Evolutionary conservation across 2,888 invertebrate species (phyloP).

Genomic region (Hydrotaea diabolus): DNA sequence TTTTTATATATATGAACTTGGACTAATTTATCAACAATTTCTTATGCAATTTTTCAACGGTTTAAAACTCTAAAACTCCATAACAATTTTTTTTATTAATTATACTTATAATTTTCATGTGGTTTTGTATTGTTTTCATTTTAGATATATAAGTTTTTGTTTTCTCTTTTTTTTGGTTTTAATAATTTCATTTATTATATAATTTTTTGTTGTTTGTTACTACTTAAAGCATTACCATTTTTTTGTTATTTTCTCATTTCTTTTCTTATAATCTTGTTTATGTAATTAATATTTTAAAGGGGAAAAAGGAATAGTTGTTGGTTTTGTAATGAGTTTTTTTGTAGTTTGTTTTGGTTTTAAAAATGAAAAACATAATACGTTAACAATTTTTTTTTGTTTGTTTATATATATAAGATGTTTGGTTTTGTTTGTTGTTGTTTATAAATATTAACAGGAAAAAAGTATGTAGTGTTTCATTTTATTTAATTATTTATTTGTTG

Average conservation of each 20-base stretch:
- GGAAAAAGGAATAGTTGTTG: slow-evolving; percentile 50
- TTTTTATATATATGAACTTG: slow-evolving; percentile 74
- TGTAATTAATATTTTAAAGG: slow-evolving; percentile 41
- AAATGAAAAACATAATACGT: slow-evolving; percentile 51
- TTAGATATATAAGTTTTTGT: slow-evolving; percentile 22
- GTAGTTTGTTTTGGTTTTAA: slow-evolving; percentile 22
- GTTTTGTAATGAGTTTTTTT: slow-evolving; percentile 46
- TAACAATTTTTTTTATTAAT: slow-evolving; percentile 64
- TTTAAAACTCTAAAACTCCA: slow-evolving; percentile 68
- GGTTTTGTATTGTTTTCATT: slow-evolving; percentile 13
- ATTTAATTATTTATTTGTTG: background rate
- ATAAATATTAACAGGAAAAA: slow-evolving; percentile 64
- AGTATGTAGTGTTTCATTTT: slow-evolving; percentile 52
- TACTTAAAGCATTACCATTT: slow-evolving; percentile 66
- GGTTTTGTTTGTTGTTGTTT: slow-evolving; percentile 25
- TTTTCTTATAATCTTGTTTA: slow-evolving; percentile 7
- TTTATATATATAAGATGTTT: slow-evolving; percentile 40
- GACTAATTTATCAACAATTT: slow-evolving; percentile 79
- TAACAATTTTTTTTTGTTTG: slow-evolving; percentile 46
- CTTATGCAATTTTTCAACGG: slow-evolving; percentile 78
- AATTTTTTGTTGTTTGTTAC: slow-evolving; percentile 59
- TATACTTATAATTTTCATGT: slow-evolving; percentile 48
- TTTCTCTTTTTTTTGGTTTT: slow-evolving; percentile 41
- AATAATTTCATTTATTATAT: slow-evolving; percentile 61
- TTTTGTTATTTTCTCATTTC: slow-evolving; percentile 39